phyloP scores from a whole-genome alignment of 2,113 vertebrate species.

The Pandion haliaetus region DNA sequence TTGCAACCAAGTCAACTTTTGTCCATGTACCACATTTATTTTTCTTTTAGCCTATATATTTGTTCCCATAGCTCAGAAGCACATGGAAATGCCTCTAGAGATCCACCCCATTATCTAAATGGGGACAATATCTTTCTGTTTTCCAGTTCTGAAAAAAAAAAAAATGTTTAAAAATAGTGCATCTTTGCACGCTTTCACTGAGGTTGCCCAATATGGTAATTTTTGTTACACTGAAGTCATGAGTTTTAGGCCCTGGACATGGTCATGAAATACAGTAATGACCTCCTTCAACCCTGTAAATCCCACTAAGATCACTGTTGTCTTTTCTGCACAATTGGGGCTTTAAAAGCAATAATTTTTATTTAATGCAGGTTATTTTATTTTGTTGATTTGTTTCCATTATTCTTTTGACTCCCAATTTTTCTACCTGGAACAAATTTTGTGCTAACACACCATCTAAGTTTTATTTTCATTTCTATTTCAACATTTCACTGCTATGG shows the following conservation, averaged over 20 bases:
- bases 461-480: not conserved
- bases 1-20: not conserved
- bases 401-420: not conserved
- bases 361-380: not conserved
- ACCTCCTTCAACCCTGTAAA: not conserved
- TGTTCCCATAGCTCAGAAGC: not conserved
- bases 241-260: not conserved
- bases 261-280: not conserved
- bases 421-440: not conserved
- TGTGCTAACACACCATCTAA: not conserved
- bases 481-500: not conserved
- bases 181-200: not conserved
- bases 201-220: not conserved
- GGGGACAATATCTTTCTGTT: not conserved
- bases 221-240: not conserved
- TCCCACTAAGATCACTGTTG: not conserved
- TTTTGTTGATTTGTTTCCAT: not conserved
- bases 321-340: not conserved
- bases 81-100: not conserved
- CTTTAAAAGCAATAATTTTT: not conserved
- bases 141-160: not conserved
- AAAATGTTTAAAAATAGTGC: not conserved
- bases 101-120: not conserved
- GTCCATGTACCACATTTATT: not conserved
- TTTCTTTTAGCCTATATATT: not conserved